These are phyloP conservation scores for Semaprochilodus insignis DNA, from an alignment of 2,797 vertebrate species.

Conservation along the genomic window DNA sequence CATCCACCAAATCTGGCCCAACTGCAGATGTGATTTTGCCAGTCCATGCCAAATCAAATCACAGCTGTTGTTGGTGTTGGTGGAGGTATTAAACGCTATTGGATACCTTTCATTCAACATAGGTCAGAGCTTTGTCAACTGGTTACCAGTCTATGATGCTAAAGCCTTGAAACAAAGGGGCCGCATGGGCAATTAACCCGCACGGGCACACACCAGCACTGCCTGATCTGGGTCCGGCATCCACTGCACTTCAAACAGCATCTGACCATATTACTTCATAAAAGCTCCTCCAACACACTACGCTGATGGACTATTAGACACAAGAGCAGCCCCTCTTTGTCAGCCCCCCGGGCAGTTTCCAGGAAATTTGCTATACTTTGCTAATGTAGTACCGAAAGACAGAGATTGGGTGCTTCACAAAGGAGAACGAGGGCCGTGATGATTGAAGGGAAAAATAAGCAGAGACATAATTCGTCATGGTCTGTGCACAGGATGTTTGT, in stretches of 20 bases:
- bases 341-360: not conserved
- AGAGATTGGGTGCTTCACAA: conserved; percentile 4
- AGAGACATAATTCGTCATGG: not conserved
- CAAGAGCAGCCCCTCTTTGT: not conserved
- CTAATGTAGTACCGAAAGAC: not conserved
- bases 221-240: not conserved
- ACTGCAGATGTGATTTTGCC: too few species aligned
- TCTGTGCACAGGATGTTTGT: conserved; percentile 19
- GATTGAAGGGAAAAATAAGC: conserved; percentile 4
- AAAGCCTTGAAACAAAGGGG: too few species aligned
- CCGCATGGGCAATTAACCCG: too few species aligned
- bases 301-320: conserved; percentile 5
- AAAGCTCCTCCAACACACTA: conserved; percentile 17
- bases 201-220: not conserved
- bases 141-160: too few species aligned
- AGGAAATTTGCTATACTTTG: conserved; percentile 12
- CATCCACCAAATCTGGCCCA: too few species aligned
- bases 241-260: not conserved
- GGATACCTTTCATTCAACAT: too few species aligned
- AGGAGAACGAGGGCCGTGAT: not conserved
- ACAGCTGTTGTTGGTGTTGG: too few species aligned
- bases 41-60: too few species aligned
- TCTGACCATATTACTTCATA: conserved; percentile 35
- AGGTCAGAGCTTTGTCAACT: too few species aligned
- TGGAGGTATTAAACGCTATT: too few species aligned